These are phyloP conservation scores for Tragopan temminckii DNA, from an alignment of 2,797 vertebrate genomes.

Conservation along the genomic window DNA sequence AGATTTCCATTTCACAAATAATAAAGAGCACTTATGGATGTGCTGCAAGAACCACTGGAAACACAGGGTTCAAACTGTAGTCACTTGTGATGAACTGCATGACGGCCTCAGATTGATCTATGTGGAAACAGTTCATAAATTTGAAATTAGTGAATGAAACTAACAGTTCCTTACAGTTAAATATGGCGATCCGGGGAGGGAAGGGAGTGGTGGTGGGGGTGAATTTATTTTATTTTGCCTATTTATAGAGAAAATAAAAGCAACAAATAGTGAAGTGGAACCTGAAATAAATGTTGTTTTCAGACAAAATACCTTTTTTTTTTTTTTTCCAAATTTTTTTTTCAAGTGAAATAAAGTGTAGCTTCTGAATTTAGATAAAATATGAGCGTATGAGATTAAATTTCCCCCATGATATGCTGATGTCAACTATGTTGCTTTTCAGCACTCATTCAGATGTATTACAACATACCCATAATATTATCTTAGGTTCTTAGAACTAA, in stretches of 20 bases:
- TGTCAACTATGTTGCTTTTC: background rate
- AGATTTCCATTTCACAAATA: background rate
- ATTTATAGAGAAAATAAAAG: background rate
- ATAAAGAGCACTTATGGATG: background rate
- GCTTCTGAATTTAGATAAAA: background rate
- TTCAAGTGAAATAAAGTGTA: background rate
- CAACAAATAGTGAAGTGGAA: background rate
- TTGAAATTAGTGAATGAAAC: background rate
- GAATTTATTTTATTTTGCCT: background rate
- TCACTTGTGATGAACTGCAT: background rate
- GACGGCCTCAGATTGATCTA: fast-evolving
- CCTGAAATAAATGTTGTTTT: fast-evolving
- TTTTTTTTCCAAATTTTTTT: background rate
- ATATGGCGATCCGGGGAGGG: background rate
- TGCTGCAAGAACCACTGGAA: background rate
- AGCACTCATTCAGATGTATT: background rate
- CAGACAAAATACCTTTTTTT: background rate
- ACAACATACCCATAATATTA: background rate
- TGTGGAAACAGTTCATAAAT: background rate
- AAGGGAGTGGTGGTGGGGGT: too few species aligned
- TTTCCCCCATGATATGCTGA: background rate
- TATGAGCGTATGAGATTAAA: background rate
- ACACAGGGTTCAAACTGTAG: background rate
- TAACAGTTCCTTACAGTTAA: background rate
- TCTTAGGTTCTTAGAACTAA: background rate